Base-by-base conservation (phyloP, 2,888 invertebrate species). In the Operophtera brumata region DNA sequence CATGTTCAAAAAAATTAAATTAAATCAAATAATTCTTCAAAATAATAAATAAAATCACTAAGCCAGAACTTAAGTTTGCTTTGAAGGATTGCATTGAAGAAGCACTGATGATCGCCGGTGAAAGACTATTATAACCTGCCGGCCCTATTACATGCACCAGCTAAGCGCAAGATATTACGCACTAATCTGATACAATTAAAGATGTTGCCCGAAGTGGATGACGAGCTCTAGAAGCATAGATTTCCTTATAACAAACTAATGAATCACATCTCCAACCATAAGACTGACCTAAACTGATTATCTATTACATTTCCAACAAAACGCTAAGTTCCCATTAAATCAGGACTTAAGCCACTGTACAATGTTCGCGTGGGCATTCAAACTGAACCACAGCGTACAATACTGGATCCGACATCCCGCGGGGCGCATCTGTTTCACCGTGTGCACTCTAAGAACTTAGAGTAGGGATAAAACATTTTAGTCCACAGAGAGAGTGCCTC, bases 361-460 rank as follows among this genome's bases (percentile, higher is more conserved):
- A 65, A 61, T 61, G 63, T 61, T 65, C 63, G 64, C 80, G 82
- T 82, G 80, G 80, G 80, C 75, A 70, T 67, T 69, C 57, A 61
- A 44, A 56, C 39, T 28, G 37, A 46, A 59, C 54, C 52, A 48
- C 32, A 53, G 48, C 48, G 32, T 42, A 20, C 28, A 48, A 30
- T 13, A 46, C 32, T 42, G 62, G 62, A 54, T 64, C 58, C 55
- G 70, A 66, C 64, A 67, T 79, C 82, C 82, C 73, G 83, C 73
- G 57, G 82, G 63, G 83, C 73, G 67, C 79, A 80, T 77, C 80
- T 77, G 78, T 81, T 75, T 71, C 67, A 66, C 64, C 55, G 62
- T 62, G 59, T 28, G 37, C 47, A 41, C 45, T 32, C 39, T 34
- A 42, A 47, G 32, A 37, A 39, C 47, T 28, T 1, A 6, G 48